A percentile compares a stretch with the other conserved stretches of the same genome.
phyloP scores from a whole-genome alignment of 2,113 vertebrate species.

The Plectropomus leopardus region DNA sequence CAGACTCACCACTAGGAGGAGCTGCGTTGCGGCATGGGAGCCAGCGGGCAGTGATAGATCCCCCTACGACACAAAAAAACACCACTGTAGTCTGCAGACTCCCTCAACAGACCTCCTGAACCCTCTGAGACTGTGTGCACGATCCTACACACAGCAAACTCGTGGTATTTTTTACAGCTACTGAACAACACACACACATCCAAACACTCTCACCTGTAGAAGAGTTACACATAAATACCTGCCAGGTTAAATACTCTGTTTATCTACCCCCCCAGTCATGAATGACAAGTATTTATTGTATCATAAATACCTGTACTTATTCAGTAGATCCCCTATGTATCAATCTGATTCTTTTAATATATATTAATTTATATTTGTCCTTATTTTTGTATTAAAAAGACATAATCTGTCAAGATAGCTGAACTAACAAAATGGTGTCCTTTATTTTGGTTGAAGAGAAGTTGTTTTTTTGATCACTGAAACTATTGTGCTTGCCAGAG shows the following conservation, averaged over 20 bases:
- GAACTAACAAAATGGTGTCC: conserved; percentile 94
- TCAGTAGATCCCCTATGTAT: conserved; percentile 93
- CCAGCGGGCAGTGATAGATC: conserved; percentile 40
- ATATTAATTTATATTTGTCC: conserved; percentile 99
- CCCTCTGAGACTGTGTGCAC: conserved; percentile 72
- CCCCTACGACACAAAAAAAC: conserved; percentile 46
- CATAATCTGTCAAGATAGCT: conserved; percentile 89
- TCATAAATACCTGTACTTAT: conserved; percentile 97
- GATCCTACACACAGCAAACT: conserved; percentile 62
- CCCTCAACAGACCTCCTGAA: conserved; percentile 59
- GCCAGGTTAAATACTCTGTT: conserved; percentile 84
- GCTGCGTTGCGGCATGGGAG: conserved; percentile 63
- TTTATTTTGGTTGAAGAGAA: conserved; percentile 86
- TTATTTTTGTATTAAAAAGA: conserved; percentile 96
- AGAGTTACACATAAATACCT: conserved; percentile 86
- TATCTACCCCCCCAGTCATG: conserved; percentile 83
- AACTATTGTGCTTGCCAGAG: conserved; percentile 86
- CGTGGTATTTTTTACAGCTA: conserved; percentile 75
- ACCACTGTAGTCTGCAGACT: conserved; percentile 58
- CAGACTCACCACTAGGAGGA: conserved; percentile 73
- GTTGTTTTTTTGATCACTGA: conserved; percentile 85
- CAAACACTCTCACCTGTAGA: conserved; percentile 89
- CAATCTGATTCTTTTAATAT: conserved; percentile 98
- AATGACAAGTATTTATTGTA: conserved; percentile 99
- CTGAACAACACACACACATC: conserved; percentile 71